These are phyloP conservation scores for Melipona quadrifasciata DNA, from an alignment of 1,140 invertebrate genomes.

Conservation along the genomic window DNA sequence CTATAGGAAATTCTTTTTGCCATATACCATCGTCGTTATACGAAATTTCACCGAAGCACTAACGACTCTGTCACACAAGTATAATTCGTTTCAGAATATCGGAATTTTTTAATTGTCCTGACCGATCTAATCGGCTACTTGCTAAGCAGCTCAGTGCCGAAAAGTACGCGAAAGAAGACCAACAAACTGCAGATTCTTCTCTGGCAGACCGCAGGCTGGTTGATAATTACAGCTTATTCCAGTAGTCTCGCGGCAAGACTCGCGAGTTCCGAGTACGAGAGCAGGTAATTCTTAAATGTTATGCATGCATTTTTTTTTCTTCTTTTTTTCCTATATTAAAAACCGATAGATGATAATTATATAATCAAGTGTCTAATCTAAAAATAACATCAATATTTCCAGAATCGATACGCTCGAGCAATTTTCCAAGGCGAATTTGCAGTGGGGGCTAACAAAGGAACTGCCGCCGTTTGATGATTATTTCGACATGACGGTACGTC, in stretches of 20 bases:
- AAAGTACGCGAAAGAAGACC: constrained; percentile 33
- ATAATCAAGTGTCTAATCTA: no score
- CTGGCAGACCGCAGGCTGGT: constrained; percentile 73
- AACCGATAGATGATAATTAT: no score
- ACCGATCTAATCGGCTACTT: constrained; percentile 72
- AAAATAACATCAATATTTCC: neutral
- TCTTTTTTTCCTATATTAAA: no score
- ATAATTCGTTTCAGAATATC: constrained; percentile 68
- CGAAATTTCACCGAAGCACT: no score
- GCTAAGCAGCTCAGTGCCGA: constrained; percentile 68
- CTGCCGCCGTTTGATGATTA: constrained; percentile 66
- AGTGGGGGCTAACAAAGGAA: constrained; percentile 67
- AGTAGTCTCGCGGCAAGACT: constrained; percentile 75
- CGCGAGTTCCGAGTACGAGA: constrained; percentile 71
- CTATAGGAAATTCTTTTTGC: neutral
- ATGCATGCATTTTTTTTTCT: no score
- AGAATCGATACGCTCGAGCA: constrained; percentile 75
- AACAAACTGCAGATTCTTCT: constrained; percentile 71
- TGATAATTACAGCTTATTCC: constrained; percentile 74
- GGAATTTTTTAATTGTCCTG: constrained; percentile 64
- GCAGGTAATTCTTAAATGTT: constrained; percentile 57
- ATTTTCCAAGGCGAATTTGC: constrained; percentile 72
- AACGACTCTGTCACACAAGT: neutral
- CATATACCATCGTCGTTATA: neutral
- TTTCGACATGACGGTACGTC: constrained; percentile 66